A percentile compares a stretch with the other conserved stretches of the same genome.
These are phyloP conservation scores for Macrotis lagotis DNA, from an alignment of 2,113 vertebrate species.

Conservation along the genomic window DNA sequence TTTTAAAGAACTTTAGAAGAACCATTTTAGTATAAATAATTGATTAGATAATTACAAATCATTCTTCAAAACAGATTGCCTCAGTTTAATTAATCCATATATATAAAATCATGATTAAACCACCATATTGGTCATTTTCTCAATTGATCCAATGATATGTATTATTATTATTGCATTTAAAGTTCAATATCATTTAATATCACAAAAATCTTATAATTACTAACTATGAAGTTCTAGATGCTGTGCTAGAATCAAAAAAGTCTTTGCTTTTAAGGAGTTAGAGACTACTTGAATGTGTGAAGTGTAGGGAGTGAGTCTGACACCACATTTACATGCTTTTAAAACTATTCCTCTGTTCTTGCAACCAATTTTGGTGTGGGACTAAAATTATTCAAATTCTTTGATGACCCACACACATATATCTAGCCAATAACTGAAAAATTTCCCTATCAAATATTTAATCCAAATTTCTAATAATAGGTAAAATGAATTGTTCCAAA, in stretches of 20 bases:
- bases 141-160: constrained; percentile 6
- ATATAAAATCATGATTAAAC: constrained; percentile 27
- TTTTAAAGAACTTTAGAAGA: constrained; percentile 22
- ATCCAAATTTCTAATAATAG: background rate
- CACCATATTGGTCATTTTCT: background rate
- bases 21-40: constrained; percentile 15
- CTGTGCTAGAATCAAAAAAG: background rate
- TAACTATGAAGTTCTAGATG: background rate
- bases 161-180: constrained; percentile 12
- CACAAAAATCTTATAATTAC: background rate
- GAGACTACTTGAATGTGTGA: background rate
- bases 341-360: background rate
- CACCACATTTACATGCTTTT: background rate
- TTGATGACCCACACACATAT: background rate
- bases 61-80: constrained; percentile 1
- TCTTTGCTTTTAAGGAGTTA: background rate
- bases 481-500: background rate
- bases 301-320: background rate
- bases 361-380: background rate
- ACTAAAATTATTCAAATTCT: background rate
- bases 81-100: background rate
- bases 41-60: constrained; percentile 46
- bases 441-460: background rate
- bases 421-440: constrained; percentile 23
- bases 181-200: background rate